Evolutionary conservation across 2,888 invertebrate genomes (phyloP).

Genomic region (Dryobota labecula): DNA sequence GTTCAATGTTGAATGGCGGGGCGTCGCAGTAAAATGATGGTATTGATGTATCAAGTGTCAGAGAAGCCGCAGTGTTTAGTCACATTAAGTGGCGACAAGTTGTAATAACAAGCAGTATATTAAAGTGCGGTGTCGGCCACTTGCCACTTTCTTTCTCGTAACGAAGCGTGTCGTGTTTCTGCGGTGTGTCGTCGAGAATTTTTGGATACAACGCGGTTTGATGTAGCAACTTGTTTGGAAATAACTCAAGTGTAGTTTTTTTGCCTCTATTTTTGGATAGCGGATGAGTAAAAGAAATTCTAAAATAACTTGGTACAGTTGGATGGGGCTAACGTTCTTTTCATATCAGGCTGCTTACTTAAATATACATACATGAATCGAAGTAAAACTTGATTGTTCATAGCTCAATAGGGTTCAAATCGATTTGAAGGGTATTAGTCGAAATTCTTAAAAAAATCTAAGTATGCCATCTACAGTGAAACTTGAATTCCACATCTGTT

Average conservation of each 20-base stretch:
- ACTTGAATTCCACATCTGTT: neutral
- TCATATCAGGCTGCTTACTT: neutral
- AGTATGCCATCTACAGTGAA: too few relatives aligned
- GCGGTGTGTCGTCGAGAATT: conserved; percentile 41
- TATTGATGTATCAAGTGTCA: conserved; percentile 78
- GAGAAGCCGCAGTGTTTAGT: conserved; percentile 75
- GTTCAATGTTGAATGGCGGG: conserved; percentile 40
- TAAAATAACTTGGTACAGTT: conserved; percentile 19
- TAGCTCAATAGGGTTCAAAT: neutral
- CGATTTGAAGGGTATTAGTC: neutral
- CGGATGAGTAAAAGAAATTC: conserved; percentile 11
- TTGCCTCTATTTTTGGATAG: conserved; percentile 3
- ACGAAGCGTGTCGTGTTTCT: conserved; percentile 72
- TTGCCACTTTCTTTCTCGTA: conserved; percentile 60
- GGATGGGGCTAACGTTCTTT: neutral
- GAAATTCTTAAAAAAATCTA: neutral
- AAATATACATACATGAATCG: neutral
- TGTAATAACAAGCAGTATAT: conserved; percentile 86
- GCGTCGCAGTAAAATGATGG: conserved; percentile 19
- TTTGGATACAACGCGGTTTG: conserved; percentile 43
- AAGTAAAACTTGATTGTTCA: neutral
- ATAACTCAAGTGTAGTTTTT: conserved; percentile 9
- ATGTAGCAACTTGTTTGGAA: conserved; percentile 49
- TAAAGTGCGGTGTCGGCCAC: conserved; percentile 69
- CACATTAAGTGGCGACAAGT: conserved; percentile 84